Evolutionary conservation across 2,113 vertebrate species (phyloP), one percentile per base, ranked within the genome.

Genomic region (Apistogramma diplotaenia): DNA sequence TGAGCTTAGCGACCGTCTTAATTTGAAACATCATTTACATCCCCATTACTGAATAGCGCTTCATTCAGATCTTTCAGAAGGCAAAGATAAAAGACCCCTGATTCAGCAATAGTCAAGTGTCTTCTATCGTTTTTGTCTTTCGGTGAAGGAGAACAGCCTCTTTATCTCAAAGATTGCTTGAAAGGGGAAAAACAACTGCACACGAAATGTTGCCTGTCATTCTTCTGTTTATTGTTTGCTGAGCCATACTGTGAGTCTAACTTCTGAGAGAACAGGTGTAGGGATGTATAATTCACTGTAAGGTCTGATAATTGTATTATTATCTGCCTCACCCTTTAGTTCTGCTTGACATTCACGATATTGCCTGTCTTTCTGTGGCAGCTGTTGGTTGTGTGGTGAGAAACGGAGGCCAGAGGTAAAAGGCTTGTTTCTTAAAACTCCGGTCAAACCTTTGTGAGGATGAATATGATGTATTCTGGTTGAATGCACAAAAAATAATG

Each of bases 81-180:
- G 40, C 71, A n/a, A 67, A 85, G 76, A 92, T 85, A 89, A 91
- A 91, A 90, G 83, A 86, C n/a, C 11, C 78, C 84, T 87, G 84
- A 91, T 81, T 91, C 85, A 91, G 90, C 89, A 89, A 43, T 51
- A 88, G 72, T 85, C 40, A 78, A 86, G 75, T 51, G 57, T 21
- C 51, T 71, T 81, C 61, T 23, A 12, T 88, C 70, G 79, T 82
- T 53, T 74, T 82, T 43, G 61, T 85, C 60, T 29, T 29, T 43
- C 57, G 43, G 13, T 79, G 83, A 87, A 83, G 78, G 80, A 84
- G 79, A 89, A 71, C 27, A 60, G 77, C 37, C 62, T 89, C 89
- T 89, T 33, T 85, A 89, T 92, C 89, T 86, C 4, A 18, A 80
- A 43, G 79, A 79, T 40, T 49, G 46, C 81, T 83, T 77, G 84